phyloP scores from a whole-genome alignment of 2,797 vertebrate genomes.

The Phataginus tricuspis region DNA sequence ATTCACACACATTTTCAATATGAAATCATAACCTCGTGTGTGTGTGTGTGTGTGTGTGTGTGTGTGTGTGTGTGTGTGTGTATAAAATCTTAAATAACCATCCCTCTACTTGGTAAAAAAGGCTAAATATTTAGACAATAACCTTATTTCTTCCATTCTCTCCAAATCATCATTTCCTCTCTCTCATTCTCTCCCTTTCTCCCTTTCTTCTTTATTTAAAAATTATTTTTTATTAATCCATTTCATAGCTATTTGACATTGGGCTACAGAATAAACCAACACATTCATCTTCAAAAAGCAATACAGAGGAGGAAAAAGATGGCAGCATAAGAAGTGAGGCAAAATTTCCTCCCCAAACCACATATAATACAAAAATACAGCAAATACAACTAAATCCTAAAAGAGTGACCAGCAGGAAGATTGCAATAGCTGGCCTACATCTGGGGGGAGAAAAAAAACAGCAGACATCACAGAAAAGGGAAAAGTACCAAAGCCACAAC shows the following conservation, averaged over 20 bases:
- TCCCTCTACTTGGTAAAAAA: not conserved
- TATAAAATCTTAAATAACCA: no score
- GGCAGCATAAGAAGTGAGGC: no score
- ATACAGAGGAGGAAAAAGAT: not conserved
- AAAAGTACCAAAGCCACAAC: no score
- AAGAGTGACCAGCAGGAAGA: no score
- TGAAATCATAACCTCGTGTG: not conserved
- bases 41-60: no score
- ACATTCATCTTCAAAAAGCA: not conserved
- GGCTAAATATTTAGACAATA: not conserved
- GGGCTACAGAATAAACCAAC: not conserved
- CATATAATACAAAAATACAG: no score
- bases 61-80: no score
- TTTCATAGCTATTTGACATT: not conserved
- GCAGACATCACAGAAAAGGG: no score
- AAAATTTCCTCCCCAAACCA: no score
- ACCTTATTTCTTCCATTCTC: not conserved
- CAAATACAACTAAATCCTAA: no score
- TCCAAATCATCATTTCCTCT: not conserved
- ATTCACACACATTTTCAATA: not conserved
- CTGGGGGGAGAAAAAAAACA: no score
- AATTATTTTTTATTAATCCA: not conserved
- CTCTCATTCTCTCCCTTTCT: not conserved
- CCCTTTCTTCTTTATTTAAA: not conserved
- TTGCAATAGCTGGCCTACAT: no score